Conservation (phyloP, 2,888 invertebrate genomes). For the Acanthopleura granulata region DNA sequence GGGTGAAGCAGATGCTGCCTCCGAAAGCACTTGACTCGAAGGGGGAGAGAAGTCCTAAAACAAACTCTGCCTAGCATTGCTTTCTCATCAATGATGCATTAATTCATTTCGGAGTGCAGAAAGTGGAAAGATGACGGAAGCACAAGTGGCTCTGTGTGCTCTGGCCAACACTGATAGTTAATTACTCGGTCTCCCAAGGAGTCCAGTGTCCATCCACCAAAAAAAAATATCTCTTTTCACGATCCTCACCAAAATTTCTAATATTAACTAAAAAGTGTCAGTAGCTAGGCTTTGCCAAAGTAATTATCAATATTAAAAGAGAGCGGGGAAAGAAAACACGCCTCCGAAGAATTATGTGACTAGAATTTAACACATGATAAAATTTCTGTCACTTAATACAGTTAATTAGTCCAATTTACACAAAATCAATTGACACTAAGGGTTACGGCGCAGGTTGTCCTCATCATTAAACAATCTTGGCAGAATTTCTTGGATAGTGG, state of each 20-base stretch:
- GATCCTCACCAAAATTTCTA: too few species aligned
- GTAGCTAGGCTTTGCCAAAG: neutral
- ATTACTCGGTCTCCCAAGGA: neutral
- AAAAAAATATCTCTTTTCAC: too few species aligned
- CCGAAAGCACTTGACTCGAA: neutral
- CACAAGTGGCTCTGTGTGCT: neutral
- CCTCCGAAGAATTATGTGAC: neutral
- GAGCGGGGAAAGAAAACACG: neutral
- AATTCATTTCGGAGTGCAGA: neutral
- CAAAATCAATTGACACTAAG: slow-evolving; percentile 10
- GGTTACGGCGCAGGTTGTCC: neutral
- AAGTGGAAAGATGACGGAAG: neutral
- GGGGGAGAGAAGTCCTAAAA: neutral
- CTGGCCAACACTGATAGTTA: slow-evolving; percentile 1
- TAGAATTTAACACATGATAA: slow-evolving; percentile 11
- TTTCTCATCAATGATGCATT: slow-evolving; percentile 3
- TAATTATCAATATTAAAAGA: slow-evolving; percentile 14
- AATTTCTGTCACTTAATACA: neutral
- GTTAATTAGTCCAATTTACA: slow-evolving; percentile 15
- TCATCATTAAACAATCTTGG: neutral
- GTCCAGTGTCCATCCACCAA: too few species aligned
- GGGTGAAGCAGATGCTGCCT: neutral
- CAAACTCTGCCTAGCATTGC: neutral
- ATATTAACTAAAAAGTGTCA: too few species aligned
- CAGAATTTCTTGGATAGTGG: too few species aligned